Base-by-base conservation (phyloP, 2,888 invertebrate genomes). In the Biston stratarius region DNA sequence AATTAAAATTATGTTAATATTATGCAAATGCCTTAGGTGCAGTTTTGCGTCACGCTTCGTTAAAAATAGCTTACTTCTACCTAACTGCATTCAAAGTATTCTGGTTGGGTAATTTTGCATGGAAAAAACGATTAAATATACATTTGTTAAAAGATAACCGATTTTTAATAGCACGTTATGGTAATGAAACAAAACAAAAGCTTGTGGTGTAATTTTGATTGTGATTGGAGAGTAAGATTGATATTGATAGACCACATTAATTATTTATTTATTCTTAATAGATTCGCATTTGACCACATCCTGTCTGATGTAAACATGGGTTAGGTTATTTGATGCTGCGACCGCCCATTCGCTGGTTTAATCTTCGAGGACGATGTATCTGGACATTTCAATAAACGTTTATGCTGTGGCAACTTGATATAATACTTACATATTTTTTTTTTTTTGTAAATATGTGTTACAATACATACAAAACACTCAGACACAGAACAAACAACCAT, bases 11-110 rank as follows among this genome's bases (percentile, higher is more conserved):
- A 66, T 66, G 55, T 14, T 40, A 7, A 42, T 34, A 42, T 47
- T 61, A 61, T 66, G 61, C 45, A 51, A 61, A 66, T 61, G 10
- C 12, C 48, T 40, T 42, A 65, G 48, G 51, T 66, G 66, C 61
- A 61, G 42, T 14, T 60, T 44, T 49, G 11, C 65, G 49, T 65
- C 60, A 65, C 10, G 15, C 34, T 1, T 34, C 47, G 59, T 34
- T 55, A 5, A 38, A 56, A 45, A 59, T 38, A 47, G 6, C 33
- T 12, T 24, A 10, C 40, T 11, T 7, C 8, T 24, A 42, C 55
- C 42, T 52, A 36, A 52, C 55, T 48, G 48, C 63, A 49, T 49
- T 59, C 33, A 59, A 33, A 53, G 44, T 7, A 15, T 11, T 14
- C 11, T 44, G 1, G 42, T 57, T 59, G n/a, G 49, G 59, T 49